Conservation (phyloP, 2,113 vertebrate genomes). For the Cnemophilus loriae region DNA sequence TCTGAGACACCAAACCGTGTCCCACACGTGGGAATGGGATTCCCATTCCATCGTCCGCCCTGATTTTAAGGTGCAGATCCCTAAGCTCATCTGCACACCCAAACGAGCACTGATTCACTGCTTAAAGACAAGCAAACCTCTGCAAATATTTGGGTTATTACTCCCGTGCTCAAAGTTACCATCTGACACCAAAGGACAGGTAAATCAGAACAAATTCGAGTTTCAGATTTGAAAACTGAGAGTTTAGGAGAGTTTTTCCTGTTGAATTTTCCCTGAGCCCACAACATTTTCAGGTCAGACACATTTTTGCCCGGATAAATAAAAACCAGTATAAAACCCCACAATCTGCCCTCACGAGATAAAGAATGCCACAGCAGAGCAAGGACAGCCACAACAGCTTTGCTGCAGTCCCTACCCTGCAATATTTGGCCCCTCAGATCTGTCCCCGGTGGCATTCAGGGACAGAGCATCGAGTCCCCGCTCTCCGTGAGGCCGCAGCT, state of each 20-base stretch:
- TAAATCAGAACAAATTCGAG: neutral
- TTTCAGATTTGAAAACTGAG: neutral
- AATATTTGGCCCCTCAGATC: neutral
- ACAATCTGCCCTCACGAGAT: neutral
- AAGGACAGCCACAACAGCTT: neutral
- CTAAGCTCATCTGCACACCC: neutral
- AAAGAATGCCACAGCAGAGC: neutral
- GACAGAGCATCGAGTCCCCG: neutral
- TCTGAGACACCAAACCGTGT: neutral
- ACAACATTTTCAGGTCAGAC: neutral
- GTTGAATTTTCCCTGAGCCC: neutral
- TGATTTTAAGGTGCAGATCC: neutral
- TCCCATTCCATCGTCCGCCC: neutral
- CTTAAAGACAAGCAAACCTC: neutral
- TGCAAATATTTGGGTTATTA: neutral
- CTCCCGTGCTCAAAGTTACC: neutral
- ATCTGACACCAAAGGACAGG: neutral
- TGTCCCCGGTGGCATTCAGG: neutral
- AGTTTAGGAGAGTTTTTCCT: neutral
- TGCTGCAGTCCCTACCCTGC: neutral
- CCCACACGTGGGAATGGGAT: neutral
- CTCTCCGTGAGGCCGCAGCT: fast-evolving
- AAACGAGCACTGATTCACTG: neutral
- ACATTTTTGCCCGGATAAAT: neutral
- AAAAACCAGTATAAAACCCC: neutral